Evolutionary conservation across 2,797 vertebrate genomes (phyloP).

Genomic region (Phalanger gymnotis): DNA sequence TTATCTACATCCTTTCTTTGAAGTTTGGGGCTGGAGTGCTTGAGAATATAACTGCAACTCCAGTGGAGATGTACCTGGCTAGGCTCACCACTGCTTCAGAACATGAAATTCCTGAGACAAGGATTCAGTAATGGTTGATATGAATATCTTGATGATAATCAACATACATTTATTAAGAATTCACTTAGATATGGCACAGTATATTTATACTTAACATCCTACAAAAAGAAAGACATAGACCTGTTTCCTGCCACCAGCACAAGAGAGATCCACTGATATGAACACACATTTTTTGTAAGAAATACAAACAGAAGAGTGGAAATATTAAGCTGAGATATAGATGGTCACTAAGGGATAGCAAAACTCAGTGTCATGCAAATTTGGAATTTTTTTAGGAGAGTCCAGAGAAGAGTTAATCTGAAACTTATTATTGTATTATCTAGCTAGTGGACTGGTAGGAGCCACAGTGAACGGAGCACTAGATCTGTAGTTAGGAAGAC

Average conservation of each 20-base stretch:
- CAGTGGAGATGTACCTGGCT: too few species aligned
- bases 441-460: neutral
- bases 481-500: neutral
- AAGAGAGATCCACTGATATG: neutral
- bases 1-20: too few species aligned
- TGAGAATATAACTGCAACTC: too few species aligned
- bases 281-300: neutral
- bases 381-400: too few species aligned
- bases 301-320: neutral
- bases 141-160: neutral
- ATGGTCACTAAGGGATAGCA: neutral
- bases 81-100: too few species aligned
- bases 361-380: neutral
- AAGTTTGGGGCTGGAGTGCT: too few species aligned
- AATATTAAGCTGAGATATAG: neutral
- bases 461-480: neutral
- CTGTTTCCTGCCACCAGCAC: neutral
- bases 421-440: neutral
- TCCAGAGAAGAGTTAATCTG: too few species aligned
- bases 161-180: conserved; percentile 24
- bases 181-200: neutral
- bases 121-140: neutral
- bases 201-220: neutral
- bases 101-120: neutral
- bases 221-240: conserved; percentile 1